phyloP scores from a whole-genome alignment of 2,113 vertebrate species.

The Panthera tigris region DNA sequence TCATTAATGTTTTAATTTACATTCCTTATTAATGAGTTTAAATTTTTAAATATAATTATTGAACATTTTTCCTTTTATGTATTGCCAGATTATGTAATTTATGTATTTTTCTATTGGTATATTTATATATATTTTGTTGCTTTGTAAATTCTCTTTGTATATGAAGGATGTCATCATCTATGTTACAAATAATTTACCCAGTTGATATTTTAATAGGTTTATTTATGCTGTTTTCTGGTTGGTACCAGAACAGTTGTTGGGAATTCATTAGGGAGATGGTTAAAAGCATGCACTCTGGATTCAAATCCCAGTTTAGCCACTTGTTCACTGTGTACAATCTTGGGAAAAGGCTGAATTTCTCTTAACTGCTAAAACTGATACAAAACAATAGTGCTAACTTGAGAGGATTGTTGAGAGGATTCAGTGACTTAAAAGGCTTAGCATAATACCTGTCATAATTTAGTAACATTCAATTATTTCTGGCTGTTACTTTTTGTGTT shows the following conservation, averaged over 20 bases:
- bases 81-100: background rate
- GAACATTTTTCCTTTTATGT: background rate
- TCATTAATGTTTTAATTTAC: constrained; percentile 7
- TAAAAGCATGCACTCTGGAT: background rate
- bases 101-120: background rate
- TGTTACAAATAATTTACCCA: background rate
- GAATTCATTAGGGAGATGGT: background rate
- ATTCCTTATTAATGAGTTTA: constrained; percentile 9
- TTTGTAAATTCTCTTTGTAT: background rate
- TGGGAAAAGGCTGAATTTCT: background rate
- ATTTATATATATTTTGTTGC: background rate
- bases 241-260: background rate
- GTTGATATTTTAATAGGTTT: background rate
- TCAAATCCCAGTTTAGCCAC: background rate
- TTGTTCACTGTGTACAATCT: background rate
- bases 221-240: background rate
- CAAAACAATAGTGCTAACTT: background rate
- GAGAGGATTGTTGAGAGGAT: background rate
- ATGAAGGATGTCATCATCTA: background rate
- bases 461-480: background rate
- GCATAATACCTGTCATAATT: background rate
- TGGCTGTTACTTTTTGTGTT: background rate
- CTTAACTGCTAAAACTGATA: background rate
- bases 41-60: constrained; percentile 9
- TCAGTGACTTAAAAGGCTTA: background rate